Evolutionary conservation across 2,113 vertebrate genomes (phyloP).

Genomic region (Syngnathoides biaculeatus): DNA sequence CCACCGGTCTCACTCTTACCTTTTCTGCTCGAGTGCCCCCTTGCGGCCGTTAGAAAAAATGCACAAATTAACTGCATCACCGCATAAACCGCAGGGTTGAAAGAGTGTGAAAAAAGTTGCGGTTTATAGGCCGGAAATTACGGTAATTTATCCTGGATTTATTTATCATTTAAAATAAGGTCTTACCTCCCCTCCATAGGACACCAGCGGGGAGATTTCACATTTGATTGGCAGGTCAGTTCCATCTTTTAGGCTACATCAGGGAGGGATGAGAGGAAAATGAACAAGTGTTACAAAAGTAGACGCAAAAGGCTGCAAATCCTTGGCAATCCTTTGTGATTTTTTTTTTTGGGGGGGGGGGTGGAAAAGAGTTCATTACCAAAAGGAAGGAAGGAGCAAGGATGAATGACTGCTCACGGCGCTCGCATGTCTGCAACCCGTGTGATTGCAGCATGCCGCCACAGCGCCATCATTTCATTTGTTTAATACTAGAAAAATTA

Average conservation of each 20-base stretch:
- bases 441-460: neutral
- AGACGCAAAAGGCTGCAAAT: slow-evolving; percentile 34
- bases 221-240: slow-evolving; percentile 92
- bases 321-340: slow-evolving; percentile 53
- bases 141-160: no score
- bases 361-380: slow-evolving; percentile 31
- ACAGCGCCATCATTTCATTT: slow-evolving; percentile 21
- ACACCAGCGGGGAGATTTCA: slow-evolving; percentile 92
- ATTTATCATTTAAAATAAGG: neutral
- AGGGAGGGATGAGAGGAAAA: slow-evolving; percentile 7
- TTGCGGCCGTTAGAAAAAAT: no score
- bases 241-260: slow-evolving; percentile 87
- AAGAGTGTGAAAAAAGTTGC: no score
- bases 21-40: no score
- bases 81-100: no score
- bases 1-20: no score
- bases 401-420: slow-evolving; percentile 22
- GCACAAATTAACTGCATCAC: no score
- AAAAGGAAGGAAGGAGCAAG: neutral
- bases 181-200: slow-evolving; percentile 93
- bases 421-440: neutral
- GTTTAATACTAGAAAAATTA: slow-evolving; percentile 8
- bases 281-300: neutral
- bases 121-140: no score
- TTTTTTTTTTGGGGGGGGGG: slow-evolving; percentile 7